Evolutionary conservation across 2,888 invertebrate genomes (phyloP), one percentile per base, ranked within the genome.

Genomic region (Leptinotarsa rubiginosa): DNA sequence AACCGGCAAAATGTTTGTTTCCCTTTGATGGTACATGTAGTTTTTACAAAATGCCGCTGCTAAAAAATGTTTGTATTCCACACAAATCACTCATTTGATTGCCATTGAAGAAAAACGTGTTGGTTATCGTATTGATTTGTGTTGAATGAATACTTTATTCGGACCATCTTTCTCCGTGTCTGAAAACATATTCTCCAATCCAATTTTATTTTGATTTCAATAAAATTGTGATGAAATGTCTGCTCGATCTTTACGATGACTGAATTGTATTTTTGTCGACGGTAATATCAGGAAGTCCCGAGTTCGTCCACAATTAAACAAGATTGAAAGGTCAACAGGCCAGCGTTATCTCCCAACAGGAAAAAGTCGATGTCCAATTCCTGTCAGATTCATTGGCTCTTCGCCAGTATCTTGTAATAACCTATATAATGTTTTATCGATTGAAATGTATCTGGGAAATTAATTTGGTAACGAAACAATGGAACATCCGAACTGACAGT

Each of bases 391-490:
- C 62, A 62, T 62, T 62, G 62, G 62, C 62, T 62, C n/a, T 31
- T 62, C 62, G 62, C 62, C 62, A 62, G 62, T 41, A 62, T n/a
- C 62, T n/a, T n/a, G 31, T 62, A n/a, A 62, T 62, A 31, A 62
- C 62, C 41, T 41, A n/a, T 62, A 62, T 62, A 31, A 41, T 62
- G 62, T 62, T 41, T n/a, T 62, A 62, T 62, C 62, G 62, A 62
- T 62, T 62, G 62, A 62, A 62, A 41, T 41, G 62, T 62, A 62
- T 62, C 62, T 62, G 62, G 41, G 31, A 62, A 62, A 62, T 62
- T 62, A 62, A 62, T 62, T 62, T 62, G 41, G 62, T 62, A 62
- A 62, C 62, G 31, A 62, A 62, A 62, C 62, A 62, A 62, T 31
- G 62, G 62, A 62, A 41, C 62, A 62, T 62, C 62, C 62, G 25